Conservation (phyloP, 2,113 vertebrate species). For the Columba livia region DNA sequence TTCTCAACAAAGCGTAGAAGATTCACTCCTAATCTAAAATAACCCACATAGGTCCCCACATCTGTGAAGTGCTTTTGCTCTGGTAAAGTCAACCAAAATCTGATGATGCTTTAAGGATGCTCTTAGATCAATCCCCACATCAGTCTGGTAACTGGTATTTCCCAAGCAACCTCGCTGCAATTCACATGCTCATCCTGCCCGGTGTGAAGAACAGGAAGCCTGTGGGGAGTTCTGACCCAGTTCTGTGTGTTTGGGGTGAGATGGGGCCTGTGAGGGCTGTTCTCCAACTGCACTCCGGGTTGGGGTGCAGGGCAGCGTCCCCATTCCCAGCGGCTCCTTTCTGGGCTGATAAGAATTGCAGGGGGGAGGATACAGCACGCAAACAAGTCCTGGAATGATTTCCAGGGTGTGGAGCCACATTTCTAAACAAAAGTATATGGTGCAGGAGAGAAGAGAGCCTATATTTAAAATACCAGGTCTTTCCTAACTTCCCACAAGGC, state of each 20-base stretch:
- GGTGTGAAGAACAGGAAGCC: background rate
- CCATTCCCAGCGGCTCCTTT: background rate
- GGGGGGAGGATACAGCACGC: background rate
- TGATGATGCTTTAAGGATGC: background rate
- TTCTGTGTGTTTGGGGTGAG: background rate
- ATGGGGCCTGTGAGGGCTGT: accelerated
- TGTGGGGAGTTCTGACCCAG: background rate
- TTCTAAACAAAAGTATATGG: background rate
- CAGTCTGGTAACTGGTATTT: too few species aligned
- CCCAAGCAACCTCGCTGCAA: background rate
- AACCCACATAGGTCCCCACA: background rate
- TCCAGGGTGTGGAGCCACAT: background rate
- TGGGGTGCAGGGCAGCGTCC: background rate
- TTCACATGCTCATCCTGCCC: background rate
- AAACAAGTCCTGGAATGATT: background rate
- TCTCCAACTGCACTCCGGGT: accelerated
- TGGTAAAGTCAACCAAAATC: background rate
- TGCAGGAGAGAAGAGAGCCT: background rate
- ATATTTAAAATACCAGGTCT: background rate
- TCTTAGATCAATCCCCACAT: background rate
- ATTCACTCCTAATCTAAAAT: background rate
- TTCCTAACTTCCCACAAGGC: background rate
- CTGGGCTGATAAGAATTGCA: too few species aligned
- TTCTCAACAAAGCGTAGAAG: background rate
- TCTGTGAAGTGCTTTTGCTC: background rate